Evolutionary conservation across 2,888 invertebrate species (phyloP).

Genomic region (Watsonalla cultraria): DNA sequence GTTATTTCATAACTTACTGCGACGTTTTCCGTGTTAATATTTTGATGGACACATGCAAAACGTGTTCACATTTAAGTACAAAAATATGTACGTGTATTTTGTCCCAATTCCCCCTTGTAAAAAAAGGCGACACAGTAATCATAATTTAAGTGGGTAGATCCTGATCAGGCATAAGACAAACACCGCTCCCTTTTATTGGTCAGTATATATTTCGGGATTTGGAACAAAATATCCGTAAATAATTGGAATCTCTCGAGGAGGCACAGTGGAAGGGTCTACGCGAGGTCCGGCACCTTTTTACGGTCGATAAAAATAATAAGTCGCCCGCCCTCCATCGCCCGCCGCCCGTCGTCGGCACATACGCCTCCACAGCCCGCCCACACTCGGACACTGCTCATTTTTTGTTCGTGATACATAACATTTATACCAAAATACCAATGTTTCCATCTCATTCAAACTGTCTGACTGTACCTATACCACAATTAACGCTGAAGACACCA

Average conservation of each 20-base stretch:
- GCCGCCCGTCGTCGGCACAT: conserved; percentile 19
- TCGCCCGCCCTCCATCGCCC: conserved; percentile 34
- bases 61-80: not conserved
- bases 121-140: not conserved
- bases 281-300: conserved; percentile 71
- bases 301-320: conserved; percentile 75
- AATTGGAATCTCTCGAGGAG: conserved; percentile 64
- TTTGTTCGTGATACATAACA: conserved; percentile 49
- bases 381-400: conserved; percentile 76
- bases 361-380: conserved; percentile 37
- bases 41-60: not conserved
- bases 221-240: conserved; percentile 69
- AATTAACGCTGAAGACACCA: too few species aligned
- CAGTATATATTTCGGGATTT: conserved; percentile 66
- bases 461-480: too few species aligned
- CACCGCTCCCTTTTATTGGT: conserved; percentile 45
- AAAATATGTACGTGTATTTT: not conserved
- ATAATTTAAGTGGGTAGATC: not conserved
- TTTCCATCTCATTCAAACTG: conserved; percentile 2
- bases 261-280: conserved; percentile 56
- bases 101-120: not conserved
- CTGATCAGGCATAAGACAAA: conserved; percentile 44
- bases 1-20: not conserved
- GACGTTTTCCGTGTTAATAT: not conserved
- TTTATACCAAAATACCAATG: conserved; percentile 29